Evolutionary conservation across 2,797 vertebrate genomes (phyloP).

Genomic region (Tiaroga cobitis): DNA sequence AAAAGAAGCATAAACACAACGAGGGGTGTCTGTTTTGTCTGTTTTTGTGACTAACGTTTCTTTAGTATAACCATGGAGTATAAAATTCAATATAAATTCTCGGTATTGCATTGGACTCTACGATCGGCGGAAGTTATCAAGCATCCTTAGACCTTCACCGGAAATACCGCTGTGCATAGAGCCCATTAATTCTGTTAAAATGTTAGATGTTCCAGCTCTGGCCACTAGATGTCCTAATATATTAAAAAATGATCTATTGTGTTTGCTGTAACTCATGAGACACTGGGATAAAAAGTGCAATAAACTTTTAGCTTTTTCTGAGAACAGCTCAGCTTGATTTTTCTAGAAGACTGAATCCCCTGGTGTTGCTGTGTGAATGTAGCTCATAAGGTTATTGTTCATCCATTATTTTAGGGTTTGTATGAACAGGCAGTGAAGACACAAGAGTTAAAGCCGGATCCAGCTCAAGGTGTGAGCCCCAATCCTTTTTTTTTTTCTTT

Average conservation of each 20-base stretch:
- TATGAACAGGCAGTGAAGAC: conserved; percentile 75
- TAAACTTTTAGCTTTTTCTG: not conserved
- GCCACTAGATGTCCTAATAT: conserved; percentile 56
- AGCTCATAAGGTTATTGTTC: not conserved
- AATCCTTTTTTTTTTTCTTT: too few relatives aligned
- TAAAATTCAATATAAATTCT: too few relatives aligned
- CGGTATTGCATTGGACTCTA: too few relatives aligned
- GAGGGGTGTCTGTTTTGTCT: too few relatives aligned
- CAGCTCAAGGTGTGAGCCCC: conserved; percentile 77
- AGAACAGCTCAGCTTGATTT: not conserved
- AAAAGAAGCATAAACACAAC: too few relatives aligned
- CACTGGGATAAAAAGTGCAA: not conserved
- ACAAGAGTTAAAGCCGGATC: conserved; percentile 72
- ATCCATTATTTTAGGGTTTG: conserved; percentile 77
- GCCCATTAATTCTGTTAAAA: not conserved
- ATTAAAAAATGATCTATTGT: not conserved
- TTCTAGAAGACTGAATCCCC: not conserved
- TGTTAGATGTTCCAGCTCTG: not conserved
- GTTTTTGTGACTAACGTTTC: too few relatives aligned
- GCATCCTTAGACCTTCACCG: too few relatives aligned
- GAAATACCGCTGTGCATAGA: too few relatives aligned
- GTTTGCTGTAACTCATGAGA: not conserved
- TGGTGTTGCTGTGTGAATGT: not conserved
- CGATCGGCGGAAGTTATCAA: too few relatives aligned
- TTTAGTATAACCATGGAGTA: too few relatives aligned